Evolutionary conservation across 2,797 vertebrate genomes (phyloP), one percentile per base, ranked within the genome.

Genomic region (Anguilla megastoma): DNA sequence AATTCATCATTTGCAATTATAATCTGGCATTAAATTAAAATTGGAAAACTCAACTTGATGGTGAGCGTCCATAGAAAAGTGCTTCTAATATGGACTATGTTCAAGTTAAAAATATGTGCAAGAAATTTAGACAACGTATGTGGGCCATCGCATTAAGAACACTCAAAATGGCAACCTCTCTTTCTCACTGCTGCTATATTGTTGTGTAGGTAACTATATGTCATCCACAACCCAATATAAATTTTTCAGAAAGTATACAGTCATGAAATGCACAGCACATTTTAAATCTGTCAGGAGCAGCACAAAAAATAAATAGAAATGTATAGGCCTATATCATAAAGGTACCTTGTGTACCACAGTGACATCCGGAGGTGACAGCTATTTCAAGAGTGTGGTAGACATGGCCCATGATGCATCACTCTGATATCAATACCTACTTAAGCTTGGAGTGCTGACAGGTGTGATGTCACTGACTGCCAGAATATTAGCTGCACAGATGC

Each of bases 11-110:
- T 24, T n/a, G 63, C 63, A 66, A 66, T 66, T 66, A 54, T 87
- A 84, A 63, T 69, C 87, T 88, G 52, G 33, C 24, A 60, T 86
- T n/a, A 92, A 91, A 74, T 87, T 88, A 66, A 66, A 66, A 66
- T 66, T 3, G n/a, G 63, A 66, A 66, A 66, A 66, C n/a, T 66
- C 21, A 66, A n/a, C 21, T 66, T 66, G 63, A 66, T n/a, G 63
- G 21, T 66, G 24, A 66, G 63, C 21, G n/a, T 66, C 63, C 12
- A n/a, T 24, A 66, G 24, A 66, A 66, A 66, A 66, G n/a, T 24
- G 63, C 63, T 66, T 66, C 63, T 27, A 66, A 27, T 27, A 66
- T 66, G 6, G 63, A n/a, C 63, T 21, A 16, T 63, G 58, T 63
- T 63, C 58, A 63, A 63, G 58, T 14, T 63, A 63, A 63, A 63